These are phyloP conservation scores for Cydia amplana DNA, from an alignment of 1,140 invertebrate species.

Conservation along the genomic window DNA sequence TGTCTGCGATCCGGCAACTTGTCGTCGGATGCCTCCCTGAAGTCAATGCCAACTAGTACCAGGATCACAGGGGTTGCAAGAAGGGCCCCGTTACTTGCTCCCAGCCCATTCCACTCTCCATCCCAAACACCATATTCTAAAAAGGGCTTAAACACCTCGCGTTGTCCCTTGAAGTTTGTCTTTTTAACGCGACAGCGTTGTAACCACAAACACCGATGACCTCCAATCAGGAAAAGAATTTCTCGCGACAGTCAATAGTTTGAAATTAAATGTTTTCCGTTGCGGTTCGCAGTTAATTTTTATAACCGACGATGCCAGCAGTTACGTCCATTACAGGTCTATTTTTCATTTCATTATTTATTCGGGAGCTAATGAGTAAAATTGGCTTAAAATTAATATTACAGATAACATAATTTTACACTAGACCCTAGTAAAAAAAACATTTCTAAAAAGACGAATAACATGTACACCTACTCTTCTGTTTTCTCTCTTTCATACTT, in stretches of 20 bases:
- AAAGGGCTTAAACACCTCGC: neutral
- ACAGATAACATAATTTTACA: too few relatives aligned
- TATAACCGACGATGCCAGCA: conserved; percentile 68
- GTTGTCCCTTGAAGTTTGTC: neutral
- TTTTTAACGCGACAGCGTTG: neutral
- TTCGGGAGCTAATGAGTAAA: too few relatives aligned
- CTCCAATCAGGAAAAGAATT: conserved; percentile 71
- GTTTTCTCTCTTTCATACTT: too few relatives aligned
- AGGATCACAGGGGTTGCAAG: conserved; percentile 54
- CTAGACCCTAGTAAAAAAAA: too few relatives aligned
- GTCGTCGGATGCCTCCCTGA: conserved; percentile 56
- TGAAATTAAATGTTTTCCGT: conserved; percentile 75
- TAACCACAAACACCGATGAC: neutral
- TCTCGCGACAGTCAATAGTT: conserved; percentile 67
- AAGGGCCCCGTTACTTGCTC: conserved; percentile 53
- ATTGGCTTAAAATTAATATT: too few relatives aligned
- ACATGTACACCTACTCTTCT: too few relatives aligned
- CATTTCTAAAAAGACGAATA: too few relatives aligned
- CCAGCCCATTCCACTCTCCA: conserved; percentile 32
- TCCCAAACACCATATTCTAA: neutral
- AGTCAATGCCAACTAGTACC: conserved; percentile 78
- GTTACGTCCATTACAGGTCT: conserved; percentile 69
- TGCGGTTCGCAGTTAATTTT: conserved; percentile 75
- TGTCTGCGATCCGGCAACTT: conserved; percentile 43
- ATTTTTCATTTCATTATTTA: too few relatives aligned